Percentiles rank a stretch among this genome's conserved stretches.
Evolutionary conservation across 2,888 invertebrate species (phyloP).

Genomic region (Mythimna vitellina): DNA sequence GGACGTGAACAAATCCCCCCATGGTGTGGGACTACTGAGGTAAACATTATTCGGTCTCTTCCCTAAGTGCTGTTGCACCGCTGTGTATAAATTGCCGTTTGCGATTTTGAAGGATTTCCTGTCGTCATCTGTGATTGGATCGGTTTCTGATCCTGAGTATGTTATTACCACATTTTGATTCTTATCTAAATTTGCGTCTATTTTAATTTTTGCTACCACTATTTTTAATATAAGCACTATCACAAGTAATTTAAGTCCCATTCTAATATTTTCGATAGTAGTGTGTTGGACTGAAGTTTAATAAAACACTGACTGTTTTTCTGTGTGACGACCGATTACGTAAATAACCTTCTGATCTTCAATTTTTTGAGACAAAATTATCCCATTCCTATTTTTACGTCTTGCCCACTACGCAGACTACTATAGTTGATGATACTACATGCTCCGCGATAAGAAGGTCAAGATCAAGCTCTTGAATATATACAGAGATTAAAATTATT

Average conservation of each 20-base stretch:
- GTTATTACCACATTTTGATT: constrained; percentile 69
- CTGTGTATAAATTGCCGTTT: constrained; percentile 68
- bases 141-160: constrained; percentile 73
- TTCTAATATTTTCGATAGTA: constrained; percentile 11
- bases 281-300: neutral
- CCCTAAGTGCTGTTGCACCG: constrained; percentile 73
- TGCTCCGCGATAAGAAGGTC: constrained; percentile 54
- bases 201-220: constrained; percentile 46
- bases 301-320: constrained; percentile 19
- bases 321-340: neutral
- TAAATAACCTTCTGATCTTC: constrained; percentile 14
- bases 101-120: constrained; percentile 74
- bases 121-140: constrained; percentile 72
- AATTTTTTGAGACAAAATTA: constrained; percentile 16
- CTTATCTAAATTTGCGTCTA: constrained; percentile 73
- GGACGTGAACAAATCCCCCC: constrained; percentile 81
- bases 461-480: constrained; percentile 43
- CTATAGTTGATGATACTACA: constrained; percentile 9
- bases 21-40: constrained; percentile 81
- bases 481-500: constrained; percentile 23
- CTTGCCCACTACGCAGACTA: neutral
- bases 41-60: constrained; percentile 72
- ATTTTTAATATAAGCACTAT: constrained; percentile 42
- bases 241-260: constrained; percentile 40
- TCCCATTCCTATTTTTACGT: constrained; percentile 19